Evolutionary conservation across 2,113 vertebrate genomes (phyloP), one percentile per base, ranked within the genome.

Genomic region (Marmota monax): DNA sequence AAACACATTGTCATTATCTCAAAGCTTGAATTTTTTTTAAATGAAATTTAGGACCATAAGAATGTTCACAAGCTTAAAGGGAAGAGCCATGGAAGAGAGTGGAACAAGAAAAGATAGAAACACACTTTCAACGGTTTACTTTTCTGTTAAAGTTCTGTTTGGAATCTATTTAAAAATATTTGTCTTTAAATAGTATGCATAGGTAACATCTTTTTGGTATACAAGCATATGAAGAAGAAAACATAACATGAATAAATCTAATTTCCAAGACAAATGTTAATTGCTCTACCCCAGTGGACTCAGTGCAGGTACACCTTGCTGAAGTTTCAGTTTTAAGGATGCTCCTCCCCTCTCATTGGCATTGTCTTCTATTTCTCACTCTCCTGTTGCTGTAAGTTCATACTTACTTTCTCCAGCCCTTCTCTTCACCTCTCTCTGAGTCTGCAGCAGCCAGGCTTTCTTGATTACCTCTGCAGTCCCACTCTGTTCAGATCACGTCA

Each of bases 111-210:
- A 91, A 76, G 45, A 67, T 8, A 87, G 39, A 70, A n/a, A 74
- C 3, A 12, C 6, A 25, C 7, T 79, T 73, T 92, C 37, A 74
- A 48, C 37, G 20, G 84, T 42, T 69, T 91, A 67, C 73, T 96
- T 82, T 82, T 67, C 73, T 84, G 1, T 58, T 29, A 39, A 74
- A 63, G 61, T 63, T 79, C 78, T 91, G 32, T n/a, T 63, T 18
- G 16, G 39, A 10, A 45, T 86, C 84, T 67, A 87, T 74, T 90
- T 90, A 69, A 83, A 97, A 96, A 58, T 37, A 48, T 87, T 95
- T 92, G 80, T 69, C 70, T 82, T 94, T 3, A 73, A 63, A 63
- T 88, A 67, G 29, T 48, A 73, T 92, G 27, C 48, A 42, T 45
- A 61, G 74, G 48, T 80, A 76, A 84, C 20, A 87, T 17, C 18